These are phyloP conservation scores for Apus apus DNA, from an alignment of 2,113 vertebrate species.

Conservation along the genomic window DNA sequence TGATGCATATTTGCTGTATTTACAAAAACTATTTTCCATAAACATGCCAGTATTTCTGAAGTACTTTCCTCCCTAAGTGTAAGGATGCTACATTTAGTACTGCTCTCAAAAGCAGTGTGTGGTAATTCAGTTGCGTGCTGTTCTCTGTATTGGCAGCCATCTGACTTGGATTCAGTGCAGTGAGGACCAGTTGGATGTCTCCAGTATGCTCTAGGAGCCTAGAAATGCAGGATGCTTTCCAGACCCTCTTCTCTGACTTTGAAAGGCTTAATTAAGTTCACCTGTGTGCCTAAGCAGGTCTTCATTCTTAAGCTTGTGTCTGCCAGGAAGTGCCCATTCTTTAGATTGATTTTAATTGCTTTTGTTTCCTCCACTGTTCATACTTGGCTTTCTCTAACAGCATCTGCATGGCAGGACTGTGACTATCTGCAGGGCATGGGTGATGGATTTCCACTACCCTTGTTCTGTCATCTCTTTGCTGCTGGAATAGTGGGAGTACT, in stretches of 20 bases:
- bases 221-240: not conserved
- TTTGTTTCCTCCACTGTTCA: not conserved
- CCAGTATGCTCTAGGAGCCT: not conserved
- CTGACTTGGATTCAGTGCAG: fast-evolving
- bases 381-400: not conserved
- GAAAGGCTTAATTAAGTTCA: not conserved
- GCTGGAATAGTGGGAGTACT: not conserved
- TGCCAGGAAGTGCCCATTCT: not conserved
- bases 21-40: not conserved
- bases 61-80: not conserved
- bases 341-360: not conserved
- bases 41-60: not conserved
- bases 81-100: not conserved
- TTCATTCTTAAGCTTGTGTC: not conserved
- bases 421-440: not conserved
- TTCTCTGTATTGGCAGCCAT: not conserved
- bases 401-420: not conserved
- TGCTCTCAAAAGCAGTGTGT: not conserved
- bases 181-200: not conserved
- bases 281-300: too few relatives aligned
- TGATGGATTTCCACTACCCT: not conserved
- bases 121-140: not conserved
- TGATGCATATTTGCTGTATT: not conserved
- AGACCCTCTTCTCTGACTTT: not conserved
- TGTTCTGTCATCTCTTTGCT: not conserved